Evolutionary conservation across 2,113 vertebrate genomes (phyloP).

Genomic region (Chaenogobius annularis): DNA sequence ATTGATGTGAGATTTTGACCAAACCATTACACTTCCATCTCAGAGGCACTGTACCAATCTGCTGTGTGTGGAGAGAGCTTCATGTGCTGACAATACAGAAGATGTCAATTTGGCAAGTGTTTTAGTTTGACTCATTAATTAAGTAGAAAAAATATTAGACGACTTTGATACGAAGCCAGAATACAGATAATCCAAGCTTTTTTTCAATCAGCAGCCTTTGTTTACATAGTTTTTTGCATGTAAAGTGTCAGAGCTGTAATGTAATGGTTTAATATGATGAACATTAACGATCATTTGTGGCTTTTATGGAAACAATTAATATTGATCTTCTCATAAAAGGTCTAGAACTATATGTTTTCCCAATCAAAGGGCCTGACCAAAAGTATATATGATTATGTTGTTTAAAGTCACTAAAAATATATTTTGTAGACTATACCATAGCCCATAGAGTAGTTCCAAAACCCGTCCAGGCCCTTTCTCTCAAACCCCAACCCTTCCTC

Average conservation of each 20-base stretch:
- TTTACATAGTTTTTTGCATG: neutral
- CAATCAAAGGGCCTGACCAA: neutral
- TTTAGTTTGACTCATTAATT: neutral
- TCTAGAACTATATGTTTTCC: neutral
- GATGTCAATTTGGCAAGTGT: neutral
- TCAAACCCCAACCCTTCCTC: conserved; percentile 46
- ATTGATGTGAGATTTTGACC: conserved; percentile 95
- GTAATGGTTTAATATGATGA: too few species aligned
- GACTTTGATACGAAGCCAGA: neutral
- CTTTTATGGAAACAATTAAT: too few species aligned
- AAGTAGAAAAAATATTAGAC: neutral
- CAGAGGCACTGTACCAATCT: conserved; percentile 47
- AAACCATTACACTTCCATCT: conserved; percentile 87
- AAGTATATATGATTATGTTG: neutral
- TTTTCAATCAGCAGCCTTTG: neutral
- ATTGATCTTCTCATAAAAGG: too few species aligned
- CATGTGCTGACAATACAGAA: neutral
- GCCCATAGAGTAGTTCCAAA: neutral
- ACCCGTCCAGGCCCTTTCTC: conserved; percentile 10
- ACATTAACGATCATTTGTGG: too few species aligned
- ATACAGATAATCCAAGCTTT: neutral
- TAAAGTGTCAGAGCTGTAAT: neutral
- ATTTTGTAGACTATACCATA: neutral
- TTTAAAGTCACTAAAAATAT: neutral
- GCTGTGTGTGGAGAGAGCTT: conserved; percentile 17